These are phyloP conservation scores for Allobates femoralis DNA, from an alignment of 2,797 vertebrate species.

Conservation along the genomic window DNA sequence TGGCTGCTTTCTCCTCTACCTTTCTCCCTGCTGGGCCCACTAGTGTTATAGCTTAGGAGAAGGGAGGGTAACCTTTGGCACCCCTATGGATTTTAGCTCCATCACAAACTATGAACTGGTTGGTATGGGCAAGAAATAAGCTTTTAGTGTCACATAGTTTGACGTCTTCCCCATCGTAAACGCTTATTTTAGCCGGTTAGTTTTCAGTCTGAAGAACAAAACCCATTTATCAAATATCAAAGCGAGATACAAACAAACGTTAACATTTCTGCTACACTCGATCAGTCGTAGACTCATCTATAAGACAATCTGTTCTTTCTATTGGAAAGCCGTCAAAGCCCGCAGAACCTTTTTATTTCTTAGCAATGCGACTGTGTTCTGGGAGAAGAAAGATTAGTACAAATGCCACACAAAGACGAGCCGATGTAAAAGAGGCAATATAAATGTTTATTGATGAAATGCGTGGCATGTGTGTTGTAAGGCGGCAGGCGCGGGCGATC, in stretches of 20 bases:
- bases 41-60: no score
- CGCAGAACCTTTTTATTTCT: background rate
- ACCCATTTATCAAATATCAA: background rate
- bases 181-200: background rate
- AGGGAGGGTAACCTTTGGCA: no score
- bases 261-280: background rate
- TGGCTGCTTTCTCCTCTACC: no score
- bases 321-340: background rate
- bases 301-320: background rate
- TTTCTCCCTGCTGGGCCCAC: no score
- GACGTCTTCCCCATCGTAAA: background rate
- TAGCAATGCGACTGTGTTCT: background rate
- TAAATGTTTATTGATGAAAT: slow-evolving; percentile 43
- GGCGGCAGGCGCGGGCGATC: background rate
- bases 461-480: background rate
- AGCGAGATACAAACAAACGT: background rate
- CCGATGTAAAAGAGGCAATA: slow-evolving; percentile 28
- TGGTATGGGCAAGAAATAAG: no score
- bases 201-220: no score
- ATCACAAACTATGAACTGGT: no score
- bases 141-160: no score
- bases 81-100: no score
- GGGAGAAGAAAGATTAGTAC: slow-evolving; percentile 17
- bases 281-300: background rate
- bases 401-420: slow-evolving; percentile 8